phyloP scores from a whole-genome alignment of 1,140 invertebrate genomes.

The Drosophila murphyi region DNA sequence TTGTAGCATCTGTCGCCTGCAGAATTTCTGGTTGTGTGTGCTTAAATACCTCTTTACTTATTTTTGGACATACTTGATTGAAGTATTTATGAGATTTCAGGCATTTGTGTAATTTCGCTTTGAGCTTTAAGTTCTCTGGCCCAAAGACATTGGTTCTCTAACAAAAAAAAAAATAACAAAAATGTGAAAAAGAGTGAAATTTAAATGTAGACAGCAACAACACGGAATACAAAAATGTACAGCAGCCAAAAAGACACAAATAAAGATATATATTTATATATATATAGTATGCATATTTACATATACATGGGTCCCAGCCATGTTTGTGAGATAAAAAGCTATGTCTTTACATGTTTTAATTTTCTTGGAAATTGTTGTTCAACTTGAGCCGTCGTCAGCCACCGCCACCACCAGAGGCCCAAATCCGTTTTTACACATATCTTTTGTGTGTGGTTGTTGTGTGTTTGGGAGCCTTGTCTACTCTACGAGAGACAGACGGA shows the following conservation, averaged over 20 bases:
- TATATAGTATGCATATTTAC: constrained; percentile 46
- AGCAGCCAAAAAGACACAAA: constrained; percentile 39
- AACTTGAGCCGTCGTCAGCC: constrained; percentile 57
- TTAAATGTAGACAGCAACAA: constrained; percentile 29
- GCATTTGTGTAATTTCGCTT: constrained; percentile 80
- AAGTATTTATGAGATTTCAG: constrained; percentile 83
- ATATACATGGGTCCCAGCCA: constrained; percentile 62
- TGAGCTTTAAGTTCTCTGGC: constrained; percentile 63
- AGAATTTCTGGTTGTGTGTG: constrained; percentile 46
- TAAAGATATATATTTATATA: constrained; percentile 41
- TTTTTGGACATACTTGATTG: constrained; percentile 83
- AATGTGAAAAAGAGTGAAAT: constrained; percentile 27
- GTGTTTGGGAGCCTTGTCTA: constrained; percentile 27
- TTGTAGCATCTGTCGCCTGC: constrained; percentile 67
- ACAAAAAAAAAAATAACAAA: constrained; percentile 34
- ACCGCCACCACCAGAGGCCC: constrained; percentile 33
- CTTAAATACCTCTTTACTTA: constrained; percentile 82
- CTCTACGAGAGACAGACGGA: background rate
- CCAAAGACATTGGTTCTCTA: constrained; percentile 18
- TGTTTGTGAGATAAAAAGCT: constrained; percentile 82
- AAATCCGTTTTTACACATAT: constrained; percentile 27
- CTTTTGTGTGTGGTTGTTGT: constrained; percentile 18
- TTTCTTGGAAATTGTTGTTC: constrained; percentile 83
- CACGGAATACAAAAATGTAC: constrained; percentile 16
- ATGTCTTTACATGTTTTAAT: constrained; percentile 83